Conservation (phyloP, 2,888 invertebrate genomes). For the Lysandra coridon region DNA sequence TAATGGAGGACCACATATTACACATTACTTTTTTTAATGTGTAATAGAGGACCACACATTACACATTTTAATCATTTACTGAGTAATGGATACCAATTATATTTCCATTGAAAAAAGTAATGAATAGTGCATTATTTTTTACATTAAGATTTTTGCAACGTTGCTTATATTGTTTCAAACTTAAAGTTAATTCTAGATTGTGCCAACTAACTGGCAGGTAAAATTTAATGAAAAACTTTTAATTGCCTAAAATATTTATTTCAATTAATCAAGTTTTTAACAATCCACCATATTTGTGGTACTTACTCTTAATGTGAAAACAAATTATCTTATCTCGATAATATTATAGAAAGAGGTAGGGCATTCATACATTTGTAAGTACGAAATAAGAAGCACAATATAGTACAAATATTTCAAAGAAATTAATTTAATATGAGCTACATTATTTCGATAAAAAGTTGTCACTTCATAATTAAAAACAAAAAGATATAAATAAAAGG, state of each 20-base stretch:
- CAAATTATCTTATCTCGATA: conserved; percentile 45
- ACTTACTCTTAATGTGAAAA: conserved; percentile 58
- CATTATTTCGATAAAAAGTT: conserved; percentile 17
- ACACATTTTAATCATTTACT: too few relatives aligned
- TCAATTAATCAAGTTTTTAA: conserved; percentile 63
- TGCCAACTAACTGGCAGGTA: background rate
- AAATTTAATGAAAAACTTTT: conserved; percentile 33
- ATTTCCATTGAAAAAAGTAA: too few relatives aligned
- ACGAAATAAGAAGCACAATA: conserved; percentile 47
- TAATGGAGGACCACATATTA: too few relatives aligned
- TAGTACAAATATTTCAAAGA: conserved; percentile 26
- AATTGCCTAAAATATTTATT: conserved; percentile 48
- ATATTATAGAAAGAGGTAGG: conserved; percentile 54
- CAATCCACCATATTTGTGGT: conserved; percentile 65
- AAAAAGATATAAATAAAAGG: conserved; percentile 14
- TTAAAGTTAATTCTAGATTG: too few relatives aligned
- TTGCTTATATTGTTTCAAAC: too few relatives aligned
- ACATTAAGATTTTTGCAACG: too few relatives aligned
- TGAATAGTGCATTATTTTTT: too few relatives aligned
- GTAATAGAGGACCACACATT: too few relatives aligned
- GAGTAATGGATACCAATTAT: too few relatives aligned
- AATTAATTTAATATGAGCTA: conserved; percentile 11
- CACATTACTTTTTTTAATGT: too few relatives aligned
- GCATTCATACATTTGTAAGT: conserved; percentile 52
- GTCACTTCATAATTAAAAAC: conserved; percentile 15